Base-by-base conservation (phyloP, 2,797 vertebrate species). In the Nyctalus aviator region DNA sequence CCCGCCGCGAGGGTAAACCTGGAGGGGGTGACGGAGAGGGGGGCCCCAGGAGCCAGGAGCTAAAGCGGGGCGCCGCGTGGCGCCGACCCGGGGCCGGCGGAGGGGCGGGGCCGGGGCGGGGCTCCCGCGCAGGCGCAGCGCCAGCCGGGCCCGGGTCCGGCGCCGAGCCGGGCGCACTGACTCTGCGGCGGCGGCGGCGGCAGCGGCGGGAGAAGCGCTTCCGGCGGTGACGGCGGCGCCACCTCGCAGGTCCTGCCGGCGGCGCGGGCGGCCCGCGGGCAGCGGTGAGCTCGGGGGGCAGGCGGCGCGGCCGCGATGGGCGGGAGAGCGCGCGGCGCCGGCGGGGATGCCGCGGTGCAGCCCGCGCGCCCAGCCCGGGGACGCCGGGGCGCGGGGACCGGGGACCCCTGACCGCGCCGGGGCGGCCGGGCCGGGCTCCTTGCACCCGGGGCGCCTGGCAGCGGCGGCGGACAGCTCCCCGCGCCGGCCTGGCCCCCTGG, bases 151-250 rank as follows among this genome's bases (percentile, higher is more conserved):
- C 44, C 44, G 44, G 44, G 44, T 44, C 44, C 44, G 44, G 44
- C 14, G 30, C 62, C 2, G 62, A 66, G 62, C 62, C 62, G 14
- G 30, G 30, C 94, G 90, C 71, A 6, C 79, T 8, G 37, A 41
- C 44, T 44, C 44, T 5, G 5, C 41, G 44, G 59, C 85, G 55
- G 57, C 59, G 41, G 5, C 41, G 44, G 59, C 85, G 55, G 57
- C 59, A 30, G 75, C 18, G 88, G 96, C 66, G 41, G 85, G 76
- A 86, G 89, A 53, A 30, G 81, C 41, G 93, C 96, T 98, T 98
- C 98, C 97, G 98, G 98, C 75, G 94, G 91, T n/a, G 23, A 95
- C 44, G 3, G 90, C 44, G 96, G 85, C 78, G 44, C 92, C 35
- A 83, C 82, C 1, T 68, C 93, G 78, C 27, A 1, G 57, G 94